Base-by-base conservation (phyloP, 2,113 vertebrate species). In the Passerina amoena region DNA sequence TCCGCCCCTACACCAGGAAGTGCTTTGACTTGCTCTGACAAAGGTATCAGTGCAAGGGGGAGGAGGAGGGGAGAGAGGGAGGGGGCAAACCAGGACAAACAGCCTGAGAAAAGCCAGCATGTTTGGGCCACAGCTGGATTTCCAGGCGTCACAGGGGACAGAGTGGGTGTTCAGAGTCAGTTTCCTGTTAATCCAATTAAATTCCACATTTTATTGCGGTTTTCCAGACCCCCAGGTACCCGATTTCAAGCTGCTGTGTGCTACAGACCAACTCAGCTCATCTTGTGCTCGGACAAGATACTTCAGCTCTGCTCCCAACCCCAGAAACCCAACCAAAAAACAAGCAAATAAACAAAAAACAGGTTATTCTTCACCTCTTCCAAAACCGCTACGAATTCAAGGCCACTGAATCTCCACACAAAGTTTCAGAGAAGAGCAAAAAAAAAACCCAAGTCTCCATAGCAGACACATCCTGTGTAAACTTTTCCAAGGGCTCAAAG, bases 331-430 rank as follows among this genome's bases (percentile, higher is more conserved):
- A 88, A 94, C 92, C 45, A 76, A 61, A 91, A 37, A 73, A 6
- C 6, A 92, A 84, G 47, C 59, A 81, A 92, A 63, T 48, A 35
- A 83, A 83, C 37, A 56, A 78, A 86, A 83, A 71, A 12, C 10
- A 82, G 94, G 82, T 90, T 90, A 86, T 86, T 96, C 85, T 91
- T 92, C 91, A 94, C 96, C 95, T 95, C 87, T 95, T 95, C 86
- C 94, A 91, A 95, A 90, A 72, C 27, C 53, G 69, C 86, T 80
- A 94, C 11, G 50, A 93, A 96, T 89, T 89, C 97, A 95, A 95
- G 91, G 92, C 88, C 96, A 92, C 90, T 82, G 93, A 97, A 95
- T 90, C 76, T 77, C 79, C 85, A 95, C 53, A 83, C 82, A 66
- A 69, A 85, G 68, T 78, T 96, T 94, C 90, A 91, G 82, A 51